Base-by-base conservation (phyloP, 2,888 invertebrate genomes). In the Celastrina argiolus region DNA sequence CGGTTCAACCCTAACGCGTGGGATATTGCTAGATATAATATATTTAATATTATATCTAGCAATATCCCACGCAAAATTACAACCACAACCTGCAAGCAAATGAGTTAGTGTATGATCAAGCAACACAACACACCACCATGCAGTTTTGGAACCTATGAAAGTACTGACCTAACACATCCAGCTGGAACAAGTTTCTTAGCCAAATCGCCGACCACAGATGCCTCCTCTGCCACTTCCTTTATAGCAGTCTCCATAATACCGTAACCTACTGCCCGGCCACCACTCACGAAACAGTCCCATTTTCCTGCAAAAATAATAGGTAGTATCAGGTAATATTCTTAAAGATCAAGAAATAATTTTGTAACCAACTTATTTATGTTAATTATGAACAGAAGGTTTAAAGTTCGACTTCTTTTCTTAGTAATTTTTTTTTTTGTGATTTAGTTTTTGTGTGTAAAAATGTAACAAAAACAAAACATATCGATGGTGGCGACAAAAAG, bases 211-310 rank as follows among this genome's bases (percentile, higher is more conserved):
- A 97, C 95, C 76, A 99, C 95, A 45, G 97, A 97, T 28, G 98
- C 98, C 82, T 99, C 98, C 83, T 98, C 98, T 73, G 95, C 96
- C 5, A 98, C 97, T 84, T 99, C 98, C 82, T 98, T 98, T 74
- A 96, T 93, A 41, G 97, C 97, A 64, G 98, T 98, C 87, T 98
- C 97, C 75, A 95, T 89, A 69, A 98, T 95, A 59, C 96, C 96
- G 85, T 95, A 96, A 16, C 97, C 98, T 56, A 97, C 97, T 31
- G 97, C 96, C 64, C 98, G 83, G 3, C 98, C 98, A 65, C 98
- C 98, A 72, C 97, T 97, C 45, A 97, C 98, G 95, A 98, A 97
- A 81, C 97, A 98, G 84, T 98, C 98, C 95, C 97, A 96, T 87
- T 96, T 97, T 51, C 94, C 93, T 93, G 72, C 63, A 78, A 75